Base-by-base conservation (phyloP, 1,140 invertebrate species). In the Chironomus tepperi region DNA sequence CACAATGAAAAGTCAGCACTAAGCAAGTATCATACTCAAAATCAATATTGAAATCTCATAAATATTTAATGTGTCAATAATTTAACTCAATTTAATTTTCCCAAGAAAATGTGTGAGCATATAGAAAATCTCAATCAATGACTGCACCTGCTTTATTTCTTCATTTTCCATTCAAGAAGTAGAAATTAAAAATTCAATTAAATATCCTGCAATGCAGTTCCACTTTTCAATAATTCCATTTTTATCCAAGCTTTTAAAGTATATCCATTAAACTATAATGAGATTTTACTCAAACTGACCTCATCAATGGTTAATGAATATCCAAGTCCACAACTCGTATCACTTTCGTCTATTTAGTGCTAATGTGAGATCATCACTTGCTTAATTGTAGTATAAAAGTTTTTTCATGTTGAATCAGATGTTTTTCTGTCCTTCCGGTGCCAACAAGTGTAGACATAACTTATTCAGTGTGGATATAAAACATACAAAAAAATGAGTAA, bases 61-160 rank as follows among this genome's bases (percentile, higher is more conserved):
- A 57, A 57, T 57, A 57, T n/a, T 57, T 57, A 57, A 57, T 57
- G 47, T 57, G 47, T 57, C 47, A 57, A 57, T 57, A 57, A 57
- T 57, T 57, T 57, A 8, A 9, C 47, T 15, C 24, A 34, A 34
- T 34, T 2, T 57, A 12, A 57, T 57, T 57, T 57, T 12, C 47
- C 3, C n/a, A 15, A 57, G 47, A 57, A 57, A 15, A 57, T n/a
- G 15, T n/a, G 7, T 57, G 15, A 47, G 43, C 43, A 47, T 10
- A 47, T n/a, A 57, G 47, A 57, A 57, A 15, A 34, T 34, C 5
- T 34, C 24, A 34, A 34, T 34, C 24, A 5, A 34, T 34, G 24
- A 34, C 24, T 34, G 24, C 24, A 34, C 24, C 24, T 34, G 24
- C 24, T 34, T 1, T 5, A 34, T 34, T 34, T 34, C n/a, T 57